These are phyloP conservation scores for Danionella cerebrum DNA, from an alignment of 2,113 vertebrate genomes.

Conservation along the genomic window DNA sequence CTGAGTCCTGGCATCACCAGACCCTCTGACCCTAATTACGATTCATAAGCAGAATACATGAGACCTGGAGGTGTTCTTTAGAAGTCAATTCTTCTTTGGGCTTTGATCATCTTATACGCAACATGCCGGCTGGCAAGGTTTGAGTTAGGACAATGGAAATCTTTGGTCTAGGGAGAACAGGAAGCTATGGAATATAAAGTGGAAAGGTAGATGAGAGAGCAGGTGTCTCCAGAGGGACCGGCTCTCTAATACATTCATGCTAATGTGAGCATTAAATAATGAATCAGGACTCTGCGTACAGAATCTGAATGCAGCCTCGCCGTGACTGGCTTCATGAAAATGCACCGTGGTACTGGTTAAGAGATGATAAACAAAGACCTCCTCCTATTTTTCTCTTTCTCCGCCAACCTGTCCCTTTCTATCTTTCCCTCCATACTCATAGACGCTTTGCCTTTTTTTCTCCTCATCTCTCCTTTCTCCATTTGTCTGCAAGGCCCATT, in stretches of 20 bases:
- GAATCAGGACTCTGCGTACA: conserved; percentile 14
- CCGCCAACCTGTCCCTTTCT: background rate
- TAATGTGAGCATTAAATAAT: conserved; percentile 44
- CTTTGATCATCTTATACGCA: background rate
- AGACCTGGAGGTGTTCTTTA: no score
- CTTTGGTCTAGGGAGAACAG: conserved; percentile 1
- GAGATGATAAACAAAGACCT: background rate
- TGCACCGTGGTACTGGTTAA: conserved; percentile 5
- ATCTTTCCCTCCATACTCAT: no score
- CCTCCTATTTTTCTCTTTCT: background rate
- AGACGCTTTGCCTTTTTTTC: background rate
- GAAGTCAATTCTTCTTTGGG: background rate
- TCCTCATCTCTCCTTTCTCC: background rate
- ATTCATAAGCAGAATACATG: no score
- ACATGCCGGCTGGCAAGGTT: background rate
- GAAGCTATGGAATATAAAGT: conserved; percentile 7
- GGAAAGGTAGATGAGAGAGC: conserved; percentile 2
- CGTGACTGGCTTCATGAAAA: conserved; percentile 30
- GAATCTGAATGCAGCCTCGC: conserved; percentile 26
- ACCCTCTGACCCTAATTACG: no score
- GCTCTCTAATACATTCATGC: conserved; percentile 33
- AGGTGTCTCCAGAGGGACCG: conserved; percentile 16
- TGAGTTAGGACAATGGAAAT: conserved; percentile 12
- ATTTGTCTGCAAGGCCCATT: conserved; percentile 1
- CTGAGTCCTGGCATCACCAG: no score